Evolutionary conservation across 2,113 vertebrate genomes (phyloP), one percentile per base, ranked within the genome.

Genomic region (Lutjanus erythropterus): DNA sequence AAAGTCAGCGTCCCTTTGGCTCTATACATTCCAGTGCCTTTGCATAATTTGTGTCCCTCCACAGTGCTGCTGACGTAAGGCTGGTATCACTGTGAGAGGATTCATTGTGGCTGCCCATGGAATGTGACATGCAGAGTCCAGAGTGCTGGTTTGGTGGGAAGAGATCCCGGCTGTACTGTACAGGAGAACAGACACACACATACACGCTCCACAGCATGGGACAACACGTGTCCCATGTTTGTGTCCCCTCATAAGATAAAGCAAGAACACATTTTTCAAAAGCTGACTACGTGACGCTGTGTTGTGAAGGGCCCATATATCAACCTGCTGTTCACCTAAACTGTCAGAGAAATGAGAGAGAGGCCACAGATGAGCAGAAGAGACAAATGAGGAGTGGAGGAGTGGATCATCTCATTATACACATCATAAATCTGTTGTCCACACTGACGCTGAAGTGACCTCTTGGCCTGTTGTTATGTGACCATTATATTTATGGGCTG

Each of bases 81-180:
- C 80, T 59, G 55, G 1, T 33, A 23, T 52, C 52, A 39, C 56
- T 29, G 27, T 53, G 60, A 18, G 21, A 35, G 49, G 46, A 62
- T 78, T 58, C 42, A n/a, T 59, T 42, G 60, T 67, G 68, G 53
- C 42, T 16, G 31, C 47, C 9, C 46, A 31, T 29, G 69, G 80
- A 89, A 86, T 85, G 70, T 86, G 73, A 65, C 80, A 80, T 21
- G 47, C 64, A 16, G 47, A 70, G 58, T 68, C 33, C 66, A 84
- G 64, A 46, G 44, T 65, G 60, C 33, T 42, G 5, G n/a, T 66
- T 61, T 64, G 56, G 47, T 65, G 42, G 41, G 42, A 55, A 39
- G 42, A 64, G 31, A 41, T 66, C 29, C 15, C 41, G 19, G 12
- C 33, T 44, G 39, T 18, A 35, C 64, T 52, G n/a, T n/a, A n/a